Evolutionary conservation across 35 echinoderm and acorn worm species (phyloP).

Genomic region (Stichopus chloronotus): DNA sequence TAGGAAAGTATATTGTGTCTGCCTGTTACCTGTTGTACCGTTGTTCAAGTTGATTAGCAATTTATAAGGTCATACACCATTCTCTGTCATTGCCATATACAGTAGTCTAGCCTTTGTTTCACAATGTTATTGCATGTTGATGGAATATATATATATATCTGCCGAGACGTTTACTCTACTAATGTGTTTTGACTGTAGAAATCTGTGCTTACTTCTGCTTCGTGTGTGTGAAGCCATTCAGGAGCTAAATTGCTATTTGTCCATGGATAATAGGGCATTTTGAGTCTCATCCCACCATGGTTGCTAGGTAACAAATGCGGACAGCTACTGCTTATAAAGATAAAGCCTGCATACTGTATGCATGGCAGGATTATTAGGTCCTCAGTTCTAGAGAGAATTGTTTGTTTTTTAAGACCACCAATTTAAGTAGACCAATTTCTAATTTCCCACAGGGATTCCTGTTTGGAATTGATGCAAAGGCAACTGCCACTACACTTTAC

Average conservation of each 20-base stretch:
- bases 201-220: too few species aligned
- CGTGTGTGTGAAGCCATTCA: slow-evolving; percentile 30
- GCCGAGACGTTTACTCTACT: background rate
- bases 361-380: background rate
- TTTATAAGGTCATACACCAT: too few species aligned
- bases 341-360: background rate
- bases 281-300: background rate
- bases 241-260: slow-evolving; percentile 41
- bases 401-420: background rate
- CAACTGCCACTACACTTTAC: background rate
- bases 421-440: slow-evolving; percentile 5
- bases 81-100: too few species aligned
- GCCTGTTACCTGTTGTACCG: too few species aligned
- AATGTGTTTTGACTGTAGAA: background rate
- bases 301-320: slow-evolving; percentile 34
- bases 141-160: background rate
- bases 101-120: background rate
- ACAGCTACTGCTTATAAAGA: background rate
- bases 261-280: slow-evolving; percentile 9
- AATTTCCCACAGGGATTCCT: background rate
- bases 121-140: background rate
- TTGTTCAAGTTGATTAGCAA: too few species aligned
- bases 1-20: too few species aligned
- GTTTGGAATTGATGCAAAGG: background rate
- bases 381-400: background rate